Conservation (phyloP, 2,113 vertebrate species). For the Zootoca vivipara region DNA sequence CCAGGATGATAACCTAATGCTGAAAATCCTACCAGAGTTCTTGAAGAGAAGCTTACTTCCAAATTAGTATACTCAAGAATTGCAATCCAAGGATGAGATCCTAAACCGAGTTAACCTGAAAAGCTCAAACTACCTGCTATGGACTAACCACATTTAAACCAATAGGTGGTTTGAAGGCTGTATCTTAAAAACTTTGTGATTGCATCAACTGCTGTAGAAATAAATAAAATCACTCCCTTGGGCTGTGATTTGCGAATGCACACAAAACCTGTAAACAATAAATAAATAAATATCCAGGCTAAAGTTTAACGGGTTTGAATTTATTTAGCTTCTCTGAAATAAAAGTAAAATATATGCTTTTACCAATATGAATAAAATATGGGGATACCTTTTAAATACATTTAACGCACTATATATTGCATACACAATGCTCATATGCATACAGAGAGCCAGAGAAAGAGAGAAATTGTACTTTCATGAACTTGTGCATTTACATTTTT, state of each 20-base stretch:
- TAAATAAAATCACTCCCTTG: not conserved
- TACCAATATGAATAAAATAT: not conserved
- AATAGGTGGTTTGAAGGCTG: not conserved
- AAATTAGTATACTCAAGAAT: not conserved
- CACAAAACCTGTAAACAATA: too few species aligned
- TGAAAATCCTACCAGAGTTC: not conserved
- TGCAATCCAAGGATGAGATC: not conserved
- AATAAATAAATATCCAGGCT: not conserved
- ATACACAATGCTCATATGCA: constrained; percentile 4
- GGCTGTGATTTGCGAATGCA: too few species aligned
- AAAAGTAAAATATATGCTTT: not conserved
- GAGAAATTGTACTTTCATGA: not conserved
- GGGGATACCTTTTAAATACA: constrained; percentile 25
- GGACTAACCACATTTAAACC: not conserved
- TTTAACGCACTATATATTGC: constrained; percentile 18
- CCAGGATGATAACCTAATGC: not conserved
- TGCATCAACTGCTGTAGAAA: not conserved
- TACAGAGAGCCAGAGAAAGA: not conserved
- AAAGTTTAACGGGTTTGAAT: constrained; percentile 19
- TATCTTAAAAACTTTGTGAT: not conserved
- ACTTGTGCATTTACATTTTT: not conserved
- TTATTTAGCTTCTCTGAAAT: not conserved
- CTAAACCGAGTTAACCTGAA: not conserved
- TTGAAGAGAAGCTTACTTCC: not conserved
- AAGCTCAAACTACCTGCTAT: not conserved